phyloP scores from a whole-genome alignment of 2,797 vertebrate genomes.

The Myiotriccus ornatus region DNA sequence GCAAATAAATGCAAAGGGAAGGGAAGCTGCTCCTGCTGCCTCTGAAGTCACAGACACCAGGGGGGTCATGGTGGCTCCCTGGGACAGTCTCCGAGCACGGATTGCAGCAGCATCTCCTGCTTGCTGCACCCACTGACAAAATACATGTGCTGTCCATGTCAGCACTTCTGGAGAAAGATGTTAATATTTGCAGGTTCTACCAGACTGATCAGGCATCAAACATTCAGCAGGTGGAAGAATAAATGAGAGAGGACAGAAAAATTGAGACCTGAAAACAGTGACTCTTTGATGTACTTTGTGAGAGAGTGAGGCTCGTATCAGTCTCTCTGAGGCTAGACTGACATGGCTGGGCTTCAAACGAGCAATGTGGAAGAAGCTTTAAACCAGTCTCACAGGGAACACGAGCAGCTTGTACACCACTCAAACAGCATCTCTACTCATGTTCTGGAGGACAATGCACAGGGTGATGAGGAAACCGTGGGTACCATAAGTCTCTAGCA shows the following conservation, averaged over 20 bases:
- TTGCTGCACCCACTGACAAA: not conserved
- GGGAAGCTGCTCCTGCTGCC: not conserved
- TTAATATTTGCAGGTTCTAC: not conserved
- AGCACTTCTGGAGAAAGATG: not conserved
- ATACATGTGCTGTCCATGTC: accelerated
- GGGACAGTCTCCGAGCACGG: not conserved
- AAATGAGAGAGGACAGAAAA: not conserved
- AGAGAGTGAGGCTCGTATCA: accelerated
- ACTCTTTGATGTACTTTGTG: not conserved
- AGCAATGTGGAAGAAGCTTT: not conserved
- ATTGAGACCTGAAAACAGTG: not conserved
- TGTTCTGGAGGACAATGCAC: not conserved
- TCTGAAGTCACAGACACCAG: not conserved
- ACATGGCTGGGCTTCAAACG: not conserved
- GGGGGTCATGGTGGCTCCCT: accelerated
- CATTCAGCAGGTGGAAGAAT: not conserved
- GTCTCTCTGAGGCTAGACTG: not conserved
- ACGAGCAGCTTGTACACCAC: not conserved
- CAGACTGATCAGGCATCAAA: not conserved
- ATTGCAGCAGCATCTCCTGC: not conserved
- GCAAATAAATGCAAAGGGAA: not conserved
- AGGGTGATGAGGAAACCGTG: not conserved
- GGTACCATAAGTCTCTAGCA: not conserved
- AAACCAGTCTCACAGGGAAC: not conserved
- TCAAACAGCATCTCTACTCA: not conserved